A percentile compares a stretch with the other conserved stretches of the same genome.
phyloP scores from a whole-genome alignment of 1,140 invertebrate species.

The Apis florea region DNA sequence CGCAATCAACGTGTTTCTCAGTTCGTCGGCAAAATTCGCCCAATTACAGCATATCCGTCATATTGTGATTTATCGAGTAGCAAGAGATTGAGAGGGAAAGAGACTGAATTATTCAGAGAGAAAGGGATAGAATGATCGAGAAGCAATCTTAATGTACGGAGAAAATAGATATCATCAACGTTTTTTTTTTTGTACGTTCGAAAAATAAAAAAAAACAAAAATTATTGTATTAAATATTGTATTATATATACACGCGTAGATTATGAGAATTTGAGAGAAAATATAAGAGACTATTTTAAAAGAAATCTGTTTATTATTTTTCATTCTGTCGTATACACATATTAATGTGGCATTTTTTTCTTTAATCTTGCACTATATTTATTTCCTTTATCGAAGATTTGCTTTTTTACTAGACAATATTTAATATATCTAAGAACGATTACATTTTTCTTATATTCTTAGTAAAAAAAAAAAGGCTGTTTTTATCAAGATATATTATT shows the following conservation, averaged over 20 bases:
- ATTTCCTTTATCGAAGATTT: neutral
- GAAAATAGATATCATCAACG: constrained; percentile 41
- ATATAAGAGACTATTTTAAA: constrained; percentile 78
- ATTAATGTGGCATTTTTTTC: neutral
- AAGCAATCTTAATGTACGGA: constrained; percentile 39
- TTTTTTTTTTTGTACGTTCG: constrained; percentile 62
- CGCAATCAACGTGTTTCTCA: constrained; percentile 5
- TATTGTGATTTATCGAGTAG: constrained; percentile 69
- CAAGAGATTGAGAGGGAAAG: constrained; percentile 51
- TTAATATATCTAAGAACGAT: no score
- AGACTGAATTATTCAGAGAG: constrained; percentile 32
- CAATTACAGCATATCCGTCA: constrained; percentile 61
- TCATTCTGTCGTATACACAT: no score
- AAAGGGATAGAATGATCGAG: constrained; percentile 30
- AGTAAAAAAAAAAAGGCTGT: no score
- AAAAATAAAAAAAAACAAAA: constrained; percentile 41
- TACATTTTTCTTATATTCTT: no score
- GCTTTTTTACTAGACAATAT: no score
- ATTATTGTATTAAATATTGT: constrained; percentile 73
- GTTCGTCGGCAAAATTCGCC: constrained; percentile 44
- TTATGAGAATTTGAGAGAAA: constrained; percentile 69
- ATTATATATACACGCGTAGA: constrained; percentile 71
- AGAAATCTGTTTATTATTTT: constrained; percentile 16
- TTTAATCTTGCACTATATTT: neutral
- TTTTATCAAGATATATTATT: no score